A percentile compares a stretch with the other conserved stretches of the same genome.
Conservation (phyloP, 2,888 invertebrate species). For the Pollenia labialis region DNA sequence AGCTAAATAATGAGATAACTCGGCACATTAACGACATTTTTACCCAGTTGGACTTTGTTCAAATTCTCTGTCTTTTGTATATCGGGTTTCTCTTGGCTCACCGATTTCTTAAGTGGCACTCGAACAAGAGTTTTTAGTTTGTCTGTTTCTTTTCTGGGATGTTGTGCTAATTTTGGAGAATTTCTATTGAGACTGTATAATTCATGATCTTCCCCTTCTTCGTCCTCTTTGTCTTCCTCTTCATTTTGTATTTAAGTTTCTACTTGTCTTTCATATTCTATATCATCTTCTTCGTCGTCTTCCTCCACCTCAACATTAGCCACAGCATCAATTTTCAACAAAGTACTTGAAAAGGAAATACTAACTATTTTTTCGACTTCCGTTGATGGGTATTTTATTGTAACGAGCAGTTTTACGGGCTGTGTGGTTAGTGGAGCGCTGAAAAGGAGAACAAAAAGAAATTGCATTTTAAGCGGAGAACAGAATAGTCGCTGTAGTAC, state of each 20-base stretch:
- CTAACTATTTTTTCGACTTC: conserved; percentile 69
- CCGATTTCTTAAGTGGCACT: conserved; percentile 58
- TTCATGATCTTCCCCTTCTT: conserved; percentile 57
- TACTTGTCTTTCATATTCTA: conserved; percentile 67
- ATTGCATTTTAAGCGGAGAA: not conserved
- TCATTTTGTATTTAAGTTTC: conserved; percentile 1
- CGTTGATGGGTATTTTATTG: conserved; percentile 80
- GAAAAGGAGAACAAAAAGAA: conserved; percentile 37
- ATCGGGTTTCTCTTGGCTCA: not conserved
- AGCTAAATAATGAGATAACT: no score
- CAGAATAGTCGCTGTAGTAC: no score
- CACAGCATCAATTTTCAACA: conserved; percentile 76
- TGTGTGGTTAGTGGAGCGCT: conserved; percentile 81
- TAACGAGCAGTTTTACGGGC: conserved; percentile 81
- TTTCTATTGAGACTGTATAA: conserved; percentile 39
- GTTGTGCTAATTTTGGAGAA: not conserved
- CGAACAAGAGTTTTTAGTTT: conserved; percentile 61
- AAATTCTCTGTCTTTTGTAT: conserved; percentile 66
- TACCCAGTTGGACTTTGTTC: not conserved
- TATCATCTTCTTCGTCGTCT: conserved; percentile 76
- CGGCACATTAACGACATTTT: no score
- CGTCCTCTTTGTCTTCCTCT: conserved; percentile 37
- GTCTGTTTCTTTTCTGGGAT: conserved; percentile 6
- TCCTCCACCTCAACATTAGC: conserved; percentile 76
- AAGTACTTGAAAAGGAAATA: conserved; percentile 73